phyloP scores from a whole-genome alignment of 2,797 vertebrate genomes.

The Arrhamphus sclerolepis region DNA sequence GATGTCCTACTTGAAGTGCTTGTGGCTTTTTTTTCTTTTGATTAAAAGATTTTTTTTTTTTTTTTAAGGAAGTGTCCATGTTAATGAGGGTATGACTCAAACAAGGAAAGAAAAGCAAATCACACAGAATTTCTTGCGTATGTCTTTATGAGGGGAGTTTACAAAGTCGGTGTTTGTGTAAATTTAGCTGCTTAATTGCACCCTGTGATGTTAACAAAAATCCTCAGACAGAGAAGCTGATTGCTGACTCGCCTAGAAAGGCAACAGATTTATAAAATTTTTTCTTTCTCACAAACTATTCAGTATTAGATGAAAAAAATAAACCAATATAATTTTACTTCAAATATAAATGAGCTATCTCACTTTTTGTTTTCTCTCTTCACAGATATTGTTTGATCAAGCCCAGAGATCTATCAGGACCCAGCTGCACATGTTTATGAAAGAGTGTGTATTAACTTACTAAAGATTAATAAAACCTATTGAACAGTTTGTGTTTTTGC shows the following conservation, averaged over 20 bases:
- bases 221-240: conserved; percentile 26
- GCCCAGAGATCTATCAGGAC: conserved; percentile 97
- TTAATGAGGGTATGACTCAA: conserved; percentile 61
- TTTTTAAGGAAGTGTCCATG: conserved; percentile 43
- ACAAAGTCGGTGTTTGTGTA: conserved; percentile 52
- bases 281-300: background rate
- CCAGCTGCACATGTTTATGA: conserved; percentile 96
- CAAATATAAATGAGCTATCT: conserved; percentile 5
- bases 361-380: conserved; percentile 39
- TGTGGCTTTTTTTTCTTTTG: conserved; percentile 5
- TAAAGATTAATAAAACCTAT: background rate
- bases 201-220: conserved; percentile 42
- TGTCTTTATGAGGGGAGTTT: conserved; percentile 64
- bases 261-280: conserved; percentile 9
- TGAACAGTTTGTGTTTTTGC: background rate
- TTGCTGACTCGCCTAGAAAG: conserved; percentile 28
- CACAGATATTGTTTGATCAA: conserved; percentile 97
- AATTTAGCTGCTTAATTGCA: conserved; percentile 57
- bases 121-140: conserved; percentile 46
- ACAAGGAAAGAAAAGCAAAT: conserved; percentile 23
- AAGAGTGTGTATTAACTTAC: conserved; percentile 89
- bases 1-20: conserved; percentile 19
- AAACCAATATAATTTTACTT: no score
- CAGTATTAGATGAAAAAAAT: no score
- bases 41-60: conserved; percentile 17